These are phyloP conservation scores for Phaetusa simplex DNA, from an alignment of 2,113 vertebrate genomes.

Conservation along the genomic window DNA sequence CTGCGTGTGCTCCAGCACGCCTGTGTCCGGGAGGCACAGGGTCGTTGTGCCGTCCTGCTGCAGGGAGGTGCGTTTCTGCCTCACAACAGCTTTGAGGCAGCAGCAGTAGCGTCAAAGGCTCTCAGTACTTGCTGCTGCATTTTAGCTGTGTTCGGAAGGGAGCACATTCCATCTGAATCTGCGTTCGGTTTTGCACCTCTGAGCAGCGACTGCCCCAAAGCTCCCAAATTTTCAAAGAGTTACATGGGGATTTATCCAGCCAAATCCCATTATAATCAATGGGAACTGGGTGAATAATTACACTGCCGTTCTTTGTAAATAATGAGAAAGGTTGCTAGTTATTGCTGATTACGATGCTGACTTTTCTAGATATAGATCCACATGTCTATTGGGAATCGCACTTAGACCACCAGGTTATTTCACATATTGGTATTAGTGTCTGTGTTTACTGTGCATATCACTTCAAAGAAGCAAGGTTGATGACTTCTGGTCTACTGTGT, in stretches of 20 bases:
- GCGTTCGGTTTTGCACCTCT: not conserved
- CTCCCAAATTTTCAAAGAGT: constrained; percentile 58
- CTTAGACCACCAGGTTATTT: constrained; percentile 43
- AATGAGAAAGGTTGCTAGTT: not conserved
- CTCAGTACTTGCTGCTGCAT: not conserved
- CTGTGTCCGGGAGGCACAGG: accelerated
- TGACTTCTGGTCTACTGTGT: constrained; percentile 66
- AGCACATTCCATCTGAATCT: not conserved
- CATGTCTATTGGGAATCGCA: not conserved
- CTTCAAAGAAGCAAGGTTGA: constrained; percentile 56
- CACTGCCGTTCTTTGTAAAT: not conserved
- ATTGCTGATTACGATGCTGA: constrained; percentile 6
- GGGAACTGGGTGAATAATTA: constrained; percentile 21
- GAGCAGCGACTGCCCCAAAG: not conserved
- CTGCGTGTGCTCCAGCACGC: not conserved
- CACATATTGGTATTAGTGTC: not conserved
- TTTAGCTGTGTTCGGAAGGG: not conserved
- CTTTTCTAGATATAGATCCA: not conserved
- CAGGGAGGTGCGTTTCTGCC: not conserved
- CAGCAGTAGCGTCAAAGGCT: not conserved
- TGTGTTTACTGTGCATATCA: constrained; percentile 9
- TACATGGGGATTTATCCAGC: constrained; percentile 58
- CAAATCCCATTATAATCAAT: constrained; percentile 66
- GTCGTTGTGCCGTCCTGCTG: not conserved
- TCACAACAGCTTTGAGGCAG: not conserved